Base-by-base conservation (phyloP, 1,140 invertebrate species). In the Listronotus bonariensis region DNA sequence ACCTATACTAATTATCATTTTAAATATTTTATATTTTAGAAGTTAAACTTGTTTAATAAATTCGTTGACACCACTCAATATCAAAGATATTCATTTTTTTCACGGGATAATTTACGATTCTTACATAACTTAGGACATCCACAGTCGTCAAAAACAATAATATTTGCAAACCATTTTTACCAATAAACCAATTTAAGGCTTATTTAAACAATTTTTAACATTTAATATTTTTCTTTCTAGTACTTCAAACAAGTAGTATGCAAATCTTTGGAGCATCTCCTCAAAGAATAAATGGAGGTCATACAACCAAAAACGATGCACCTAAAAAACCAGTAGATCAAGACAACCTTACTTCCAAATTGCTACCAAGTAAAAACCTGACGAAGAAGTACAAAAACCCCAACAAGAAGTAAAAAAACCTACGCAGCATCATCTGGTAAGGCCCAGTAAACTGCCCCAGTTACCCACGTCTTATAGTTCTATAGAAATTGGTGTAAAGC, bases 181-280 rank as follows among this genome's bases (percentile, higher is more conserved):
- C 20, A 26, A 26, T 1, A 26, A 26, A 26, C 14, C 8, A 45
- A n/a, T 45, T n/a, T 45, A 8, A 45, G 6, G 6, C 6, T n/a
- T n/a, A 15, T 12, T 52, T 34, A 14, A 14, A 52, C 15, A 14
- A 20, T 31, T 34, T 52, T 31, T 12, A 20, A 11, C 49, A 20
- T 20, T 52, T 9, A 55, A 41, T 15, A 18, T 31, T 12, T n/a
- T 41, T 42, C 17, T 41, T 55, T 57, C 12, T 36, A 65, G 62
- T 65, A 32, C 46, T 65, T 10, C 62, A 65, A 42, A 65, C 62
- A 4, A 65, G 62, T 46, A 56, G 18, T 15, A 74, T 88, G 20
- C 80, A 81, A 52, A 76, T 82, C 3, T 81, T 82, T 54, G 76
- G 56, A 8, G 52, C 51, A 9, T 60, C 49, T 15, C 48, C 59